Evolutionary conservation across 1,140 invertebrate genomes (phyloP).

Genomic region (Plutomurus gul): DNA sequence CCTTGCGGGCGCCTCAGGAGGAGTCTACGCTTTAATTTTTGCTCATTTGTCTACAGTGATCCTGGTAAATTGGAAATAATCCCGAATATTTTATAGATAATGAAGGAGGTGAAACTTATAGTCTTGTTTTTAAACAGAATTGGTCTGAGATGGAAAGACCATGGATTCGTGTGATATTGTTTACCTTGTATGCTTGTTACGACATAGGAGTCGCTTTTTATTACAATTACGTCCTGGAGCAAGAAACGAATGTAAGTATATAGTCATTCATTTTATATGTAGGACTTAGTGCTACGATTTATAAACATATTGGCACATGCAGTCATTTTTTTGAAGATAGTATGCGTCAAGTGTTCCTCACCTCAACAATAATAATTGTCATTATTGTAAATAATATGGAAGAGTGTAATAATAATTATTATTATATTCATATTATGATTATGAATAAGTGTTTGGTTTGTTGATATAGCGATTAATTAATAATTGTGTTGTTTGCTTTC

Average conservation of each 20-base stretch:
- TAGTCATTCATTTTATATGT: not conserved
- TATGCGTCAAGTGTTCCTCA: no score
- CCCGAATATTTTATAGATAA: not conserved
- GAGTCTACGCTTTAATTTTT: constrained; percentile 65
- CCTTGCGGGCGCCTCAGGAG: constrained; percentile 68
- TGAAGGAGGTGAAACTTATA: not conserved
- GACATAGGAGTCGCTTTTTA: constrained; percentile 61
- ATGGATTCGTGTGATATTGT: constrained; percentile 70
- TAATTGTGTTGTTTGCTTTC: no score
- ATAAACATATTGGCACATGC: not conserved
- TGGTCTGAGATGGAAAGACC: constrained; percentile 63
- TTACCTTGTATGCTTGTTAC: constrained; percentile 52
- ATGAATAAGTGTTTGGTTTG: not conserved
- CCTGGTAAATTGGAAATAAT: constrained; percentile 59
- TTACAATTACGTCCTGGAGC: constrained; percentile 53
- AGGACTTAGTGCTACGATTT: no score
- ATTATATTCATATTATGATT: not conserved
- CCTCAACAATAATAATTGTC: no score
- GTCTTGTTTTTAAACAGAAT: constrained; percentile 57
- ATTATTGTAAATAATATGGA: no score
- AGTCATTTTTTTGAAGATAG: no score
- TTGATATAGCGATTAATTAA: no score
- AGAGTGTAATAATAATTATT: no score
- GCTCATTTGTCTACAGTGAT: constrained; percentile 68
- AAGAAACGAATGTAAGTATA: constrained; percentile 43